phyloP scores from a whole-genome alignment of 2,888 invertebrate species.

The Rhamphomyia laevipes region DNA sequence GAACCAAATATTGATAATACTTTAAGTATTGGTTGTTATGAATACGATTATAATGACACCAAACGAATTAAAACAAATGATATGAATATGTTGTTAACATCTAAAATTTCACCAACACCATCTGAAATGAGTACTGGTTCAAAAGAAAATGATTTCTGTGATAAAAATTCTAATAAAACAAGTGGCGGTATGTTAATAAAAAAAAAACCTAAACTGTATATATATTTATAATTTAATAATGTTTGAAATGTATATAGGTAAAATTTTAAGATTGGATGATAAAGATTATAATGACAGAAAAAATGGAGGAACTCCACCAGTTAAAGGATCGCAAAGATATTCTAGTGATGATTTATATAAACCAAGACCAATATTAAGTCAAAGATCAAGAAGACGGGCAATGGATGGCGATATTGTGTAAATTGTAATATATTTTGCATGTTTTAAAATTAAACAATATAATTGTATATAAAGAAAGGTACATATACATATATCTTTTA shows the following conservation, averaged over 20 bases:
- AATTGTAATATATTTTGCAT: background rate
- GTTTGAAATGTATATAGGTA: no score
- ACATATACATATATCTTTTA: no score
- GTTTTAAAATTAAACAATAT: background rate
- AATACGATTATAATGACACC: slow-evolving; percentile 10
- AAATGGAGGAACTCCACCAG: slow-evolving; percentile 1
- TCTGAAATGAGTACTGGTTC: slow-evolving; percentile 33
- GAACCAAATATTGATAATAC: slow-evolving; percentile 12
- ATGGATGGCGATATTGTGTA: slow-evolving; percentile 22
- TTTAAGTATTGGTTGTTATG: slow-evolving; percentile 17
- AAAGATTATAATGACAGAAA: slow-evolving; percentile 7
- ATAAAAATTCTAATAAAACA: slow-evolving; percentile 10
- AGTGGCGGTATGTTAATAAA: slow-evolving; percentile 15
- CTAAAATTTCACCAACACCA: slow-evolving; percentile 29
- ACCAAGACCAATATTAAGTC: slow-evolving; percentile 48
- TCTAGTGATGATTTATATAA: slow-evolving; percentile 60
- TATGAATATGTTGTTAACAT: background rate
- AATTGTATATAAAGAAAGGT: background rate
- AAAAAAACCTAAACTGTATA: no score
- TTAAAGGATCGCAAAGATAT: slow-evolving; percentile 42
- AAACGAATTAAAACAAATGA: background rate
- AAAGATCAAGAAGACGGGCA: slow-evolving; percentile 41
- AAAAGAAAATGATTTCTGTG: slow-evolving; percentile 31
- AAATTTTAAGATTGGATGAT: background rate
- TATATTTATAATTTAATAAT: background rate